These are phyloP conservation scores for Tenebrio molitor DNA, from an alignment of 1,140 invertebrate genomes.

Conservation along the genomic window DNA sequence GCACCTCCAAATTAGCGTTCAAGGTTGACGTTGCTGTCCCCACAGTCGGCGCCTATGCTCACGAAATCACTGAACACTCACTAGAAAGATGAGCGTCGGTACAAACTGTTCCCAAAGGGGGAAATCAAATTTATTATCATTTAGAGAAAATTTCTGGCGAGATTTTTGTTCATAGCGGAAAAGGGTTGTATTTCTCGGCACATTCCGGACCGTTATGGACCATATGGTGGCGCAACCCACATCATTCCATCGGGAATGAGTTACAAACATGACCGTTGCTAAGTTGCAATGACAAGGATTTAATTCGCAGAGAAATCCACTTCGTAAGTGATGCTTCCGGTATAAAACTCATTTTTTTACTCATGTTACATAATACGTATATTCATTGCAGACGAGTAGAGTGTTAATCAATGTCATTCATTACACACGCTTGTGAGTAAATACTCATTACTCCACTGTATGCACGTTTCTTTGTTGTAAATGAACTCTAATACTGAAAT, in stretches of 20 bases:
- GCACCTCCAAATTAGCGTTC: not conserved
- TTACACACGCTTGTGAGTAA: too few species aligned
- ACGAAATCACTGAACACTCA: not conserved
- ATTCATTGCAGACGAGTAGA: too few species aligned
- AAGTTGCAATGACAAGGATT: too few species aligned
- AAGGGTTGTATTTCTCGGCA: not conserved
- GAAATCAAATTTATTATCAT: conserved; percentile 5
- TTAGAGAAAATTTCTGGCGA: not conserved
- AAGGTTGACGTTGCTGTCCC: not conserved
- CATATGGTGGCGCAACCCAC: conserved; percentile 1
- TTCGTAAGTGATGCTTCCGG: too few species aligned
- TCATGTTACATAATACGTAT: too few species aligned
- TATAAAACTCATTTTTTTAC: too few species aligned
- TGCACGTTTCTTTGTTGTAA: too few species aligned
- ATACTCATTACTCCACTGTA: too few species aligned
- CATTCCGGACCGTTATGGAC: not conserved
- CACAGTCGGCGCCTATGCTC: conserved; percentile 1
- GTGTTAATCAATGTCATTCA: too few species aligned
- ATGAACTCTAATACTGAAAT: too few species aligned
- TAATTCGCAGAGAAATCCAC: too few species aligned
- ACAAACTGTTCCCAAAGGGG: not conserved
- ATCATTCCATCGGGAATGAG: not conserved
- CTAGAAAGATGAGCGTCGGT: not conserved
- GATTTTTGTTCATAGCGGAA: not conserved
- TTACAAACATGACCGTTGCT: too few species aligned